Percentiles rank a stretch among this genome's conserved stretches.
Conservation (phyloP, 2,113 vertebrate species). For the Stercorarius parasiticus region DNA sequence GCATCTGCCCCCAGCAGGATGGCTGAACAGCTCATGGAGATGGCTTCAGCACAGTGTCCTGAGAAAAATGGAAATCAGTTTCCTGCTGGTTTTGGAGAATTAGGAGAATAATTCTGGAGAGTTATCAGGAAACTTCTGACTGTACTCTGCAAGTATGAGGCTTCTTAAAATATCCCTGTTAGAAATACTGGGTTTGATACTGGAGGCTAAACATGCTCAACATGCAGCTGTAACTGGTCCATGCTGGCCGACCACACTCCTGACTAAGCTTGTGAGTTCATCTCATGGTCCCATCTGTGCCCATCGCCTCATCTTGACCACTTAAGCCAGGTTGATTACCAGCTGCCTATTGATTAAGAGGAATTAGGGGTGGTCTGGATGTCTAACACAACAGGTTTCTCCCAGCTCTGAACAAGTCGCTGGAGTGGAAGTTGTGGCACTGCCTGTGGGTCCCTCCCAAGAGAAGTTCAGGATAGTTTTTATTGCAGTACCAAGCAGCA, state of each 20-base stretch:
- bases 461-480: neutral
- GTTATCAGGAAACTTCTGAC: neutral
- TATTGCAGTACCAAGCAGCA: neutral
- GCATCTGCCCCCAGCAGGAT: neutral
- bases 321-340: neutral
- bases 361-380: neutral
- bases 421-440: neutral
- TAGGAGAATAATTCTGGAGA: neutral
- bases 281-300: neutral
- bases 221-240: accelerated
- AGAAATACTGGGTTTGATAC: neutral
- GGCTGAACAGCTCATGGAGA: neutral
- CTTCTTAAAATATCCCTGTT: neutral
- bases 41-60: neutral
- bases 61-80: neutral
- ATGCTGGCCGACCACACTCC: neutral
- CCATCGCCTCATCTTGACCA: neutral
- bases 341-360: neutral
- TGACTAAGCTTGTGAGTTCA: neutral
- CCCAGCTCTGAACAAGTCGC: neutral
- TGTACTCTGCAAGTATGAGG: neutral
- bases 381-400: neutral
- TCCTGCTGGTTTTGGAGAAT: neutral
- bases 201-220: neutral
- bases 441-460: neutral